Evolutionary conservation across 2,888 invertebrate genomes (phyloP).

Genomic region (Lumbricus terrestris): DNA sequence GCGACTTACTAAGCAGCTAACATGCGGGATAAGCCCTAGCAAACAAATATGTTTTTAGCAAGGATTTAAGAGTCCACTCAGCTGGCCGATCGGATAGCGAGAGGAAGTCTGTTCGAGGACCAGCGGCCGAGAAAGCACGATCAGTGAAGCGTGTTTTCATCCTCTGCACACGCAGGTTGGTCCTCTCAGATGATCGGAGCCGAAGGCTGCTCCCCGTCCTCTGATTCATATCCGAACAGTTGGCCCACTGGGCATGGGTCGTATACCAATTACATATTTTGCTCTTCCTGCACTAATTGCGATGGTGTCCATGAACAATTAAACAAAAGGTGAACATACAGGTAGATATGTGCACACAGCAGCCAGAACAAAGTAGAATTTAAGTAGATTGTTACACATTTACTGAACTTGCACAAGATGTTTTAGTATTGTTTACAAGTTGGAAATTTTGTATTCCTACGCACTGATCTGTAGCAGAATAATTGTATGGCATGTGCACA

Average conservation of each 20-base stretch:
- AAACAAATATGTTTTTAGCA: too few relatives aligned
- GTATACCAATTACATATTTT: not conserved
- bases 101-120: too few relatives aligned
- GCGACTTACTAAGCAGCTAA: too few relatives aligned
- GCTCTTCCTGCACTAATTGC: not conserved
- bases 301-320: not conserved
- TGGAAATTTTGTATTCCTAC: not conserved
- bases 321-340: not conserved
- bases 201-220: not conserved
- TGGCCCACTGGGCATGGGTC: not conserved
- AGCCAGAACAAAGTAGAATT: not conserved
- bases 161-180: too few relatives aligned
- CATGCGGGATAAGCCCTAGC: too few relatives aligned
- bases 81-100: too few relatives aligned
- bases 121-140: too few relatives aligned
- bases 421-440: not conserved
- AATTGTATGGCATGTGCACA: not conserved
- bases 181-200: too few relatives aligned
- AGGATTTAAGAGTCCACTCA: too few relatives aligned
- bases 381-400: not conserved
- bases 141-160: too few relatives aligned
- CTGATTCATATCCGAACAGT: not conserved
- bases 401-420: not conserved
- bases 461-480: not conserved
- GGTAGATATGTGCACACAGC: too few relatives aligned